These are phyloP conservation scores for Pantherophis alleghaniensis DNA, from an alignment of 2,797 vertebrate species.

Conservation along the genomic window DNA sequence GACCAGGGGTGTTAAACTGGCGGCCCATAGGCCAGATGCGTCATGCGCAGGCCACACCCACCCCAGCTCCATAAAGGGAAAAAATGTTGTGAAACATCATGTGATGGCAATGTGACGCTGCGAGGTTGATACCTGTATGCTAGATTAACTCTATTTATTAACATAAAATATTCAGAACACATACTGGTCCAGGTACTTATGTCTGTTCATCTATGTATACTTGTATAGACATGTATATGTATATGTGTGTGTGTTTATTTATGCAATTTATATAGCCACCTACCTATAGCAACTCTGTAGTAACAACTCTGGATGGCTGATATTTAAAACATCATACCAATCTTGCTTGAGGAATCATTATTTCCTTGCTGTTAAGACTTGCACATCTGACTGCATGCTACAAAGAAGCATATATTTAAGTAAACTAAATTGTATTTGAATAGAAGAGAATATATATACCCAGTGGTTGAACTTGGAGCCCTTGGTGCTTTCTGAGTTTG, in stretches of 20 bases:
- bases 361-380: background rate
- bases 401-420: background rate
- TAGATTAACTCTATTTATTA: slow-evolving; percentile 20
- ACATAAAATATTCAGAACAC: slow-evolving; percentile 14
- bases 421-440: background rate
- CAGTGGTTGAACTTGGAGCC: background rate
- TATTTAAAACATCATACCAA: background rate
- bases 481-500: background rate
- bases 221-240: background rate
- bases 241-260: background rate
- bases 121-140: too few species aligned
- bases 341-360: background rate
- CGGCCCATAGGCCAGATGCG: too few species aligned
- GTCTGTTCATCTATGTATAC: background rate
- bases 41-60: too few species aligned
- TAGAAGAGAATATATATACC: background rate
- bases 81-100: too few species aligned
- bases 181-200: background rate
- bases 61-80: too few species aligned
- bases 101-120: too few species aligned
- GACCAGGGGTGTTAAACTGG: background rate
- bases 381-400: background rate
- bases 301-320: background rate
- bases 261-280: background rate
- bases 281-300: background rate